Base-by-base conservation (phyloP, 2,797 vertebrate genomes). In the Chromobotia macracanthus region DNA sequence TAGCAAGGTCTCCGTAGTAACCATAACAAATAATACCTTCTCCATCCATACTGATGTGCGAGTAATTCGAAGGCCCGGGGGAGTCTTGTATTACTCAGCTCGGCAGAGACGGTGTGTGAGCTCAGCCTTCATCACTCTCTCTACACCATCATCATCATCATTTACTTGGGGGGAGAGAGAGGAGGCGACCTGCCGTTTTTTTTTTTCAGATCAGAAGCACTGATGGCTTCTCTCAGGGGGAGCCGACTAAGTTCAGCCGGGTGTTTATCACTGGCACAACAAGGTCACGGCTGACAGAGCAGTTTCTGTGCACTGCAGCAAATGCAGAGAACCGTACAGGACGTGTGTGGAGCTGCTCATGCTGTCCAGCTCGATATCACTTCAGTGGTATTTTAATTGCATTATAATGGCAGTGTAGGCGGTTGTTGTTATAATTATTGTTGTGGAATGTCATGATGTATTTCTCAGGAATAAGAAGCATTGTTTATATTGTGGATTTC, bases 241-340 rank as follows among this genome's bases (percentile, higher is more conserved):
- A 73, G 77, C 76, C 69, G 68, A 85, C 84, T 76, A 73, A 74
- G 74, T 83, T 77, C 80, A 12, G 50, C 65, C 38, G 41, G 35
- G 65, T 46, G 73, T 85, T 85, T 83, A 80, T 83, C 84, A 83
- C 58, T 74, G n/a, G 79, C 72, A 83, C 80, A 85, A 85, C 76
- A 69, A 83, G 82, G 84, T 80, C 82, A 81, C 50, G 72, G 55
- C 63, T 81, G 81, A 75, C 48, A 64, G 76, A 79, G 72, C 4
- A 31, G 35, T 48, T 58, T 44, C 67, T 82, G 73, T 70, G 58
- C 21, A 6, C 75, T 74, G 38, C 18, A 12, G 31, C 58, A 18
- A 50, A 58, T 69, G 19, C 28, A 21, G 50, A 60, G 13, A 63
- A 38, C 25, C 3, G 18, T 51, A 0, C 25, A 70, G 38, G 60